phyloP scores from a whole-genome alignment of 2,888 invertebrate species.

The Rutpela maculata region DNA sequence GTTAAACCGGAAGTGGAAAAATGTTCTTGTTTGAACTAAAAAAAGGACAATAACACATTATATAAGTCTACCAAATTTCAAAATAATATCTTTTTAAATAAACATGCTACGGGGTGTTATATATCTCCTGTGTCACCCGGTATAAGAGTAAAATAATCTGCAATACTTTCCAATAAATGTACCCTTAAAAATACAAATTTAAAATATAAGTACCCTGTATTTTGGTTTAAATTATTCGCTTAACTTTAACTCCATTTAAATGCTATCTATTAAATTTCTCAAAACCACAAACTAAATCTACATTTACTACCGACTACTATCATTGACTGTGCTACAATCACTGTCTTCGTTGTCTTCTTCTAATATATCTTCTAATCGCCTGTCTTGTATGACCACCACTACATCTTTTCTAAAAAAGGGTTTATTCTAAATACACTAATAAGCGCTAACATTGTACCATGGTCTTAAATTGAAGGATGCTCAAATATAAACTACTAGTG shows the following conservation, averaged over 20 bases:
- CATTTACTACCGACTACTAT: slow-evolving; percentile 47
- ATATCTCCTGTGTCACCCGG: no score
- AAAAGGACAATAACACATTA: no score
- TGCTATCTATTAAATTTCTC: slow-evolving; percentile 10
- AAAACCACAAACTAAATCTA: slow-evolving; percentile 39
- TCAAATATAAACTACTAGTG: neutral
- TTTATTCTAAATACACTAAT: slow-evolving; percentile 54
- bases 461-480: slow-evolving; percentile 9
- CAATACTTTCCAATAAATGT: neutral
- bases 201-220: slow-evolving; percentile 25
- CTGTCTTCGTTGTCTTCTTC: slow-evolving; percentile 71
- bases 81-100: no score
- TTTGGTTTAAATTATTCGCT: slow-evolving; percentile 21
- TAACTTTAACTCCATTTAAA: slow-evolving; percentile 27
- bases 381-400: slow-evolving; percentile 68
- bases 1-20: no score
- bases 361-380: slow-evolving; percentile 70
- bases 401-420: slow-evolving; percentile 71
- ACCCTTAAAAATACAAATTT: neutral
- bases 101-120: no score
- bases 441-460: slow-evolving; percentile 19
- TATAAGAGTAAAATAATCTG: neutral
- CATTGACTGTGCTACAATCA: slow-evolving; percentile 60
- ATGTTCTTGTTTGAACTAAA: no score
- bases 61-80: no score